Conservation (phyloP, 2,113 vertebrate genomes). For the Rynchops niger region DNA sequence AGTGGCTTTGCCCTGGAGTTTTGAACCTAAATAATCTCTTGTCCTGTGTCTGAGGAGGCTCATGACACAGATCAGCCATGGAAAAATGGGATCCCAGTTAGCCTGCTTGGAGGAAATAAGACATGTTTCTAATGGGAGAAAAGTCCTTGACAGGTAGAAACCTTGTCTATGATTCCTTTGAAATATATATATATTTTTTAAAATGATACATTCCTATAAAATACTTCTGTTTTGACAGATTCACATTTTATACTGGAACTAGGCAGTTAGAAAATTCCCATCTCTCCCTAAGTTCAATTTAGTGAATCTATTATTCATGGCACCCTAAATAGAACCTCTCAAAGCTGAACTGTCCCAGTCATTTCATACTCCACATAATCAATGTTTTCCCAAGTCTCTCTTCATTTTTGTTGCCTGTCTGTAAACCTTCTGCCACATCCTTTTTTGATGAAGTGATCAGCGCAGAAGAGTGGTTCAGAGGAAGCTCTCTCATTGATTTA, state of each 20-base stretch:
- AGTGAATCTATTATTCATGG: slow-evolving; percentile 5
- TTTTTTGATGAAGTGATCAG: slow-evolving; percentile 22
- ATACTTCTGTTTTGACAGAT: background rate
- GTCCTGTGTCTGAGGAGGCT: background rate
- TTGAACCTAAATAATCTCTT: background rate
- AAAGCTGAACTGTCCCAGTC: background rate
- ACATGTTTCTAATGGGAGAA: background rate
- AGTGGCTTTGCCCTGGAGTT: background rate
- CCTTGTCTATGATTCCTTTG: background rate
- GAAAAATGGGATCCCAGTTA: background rate
- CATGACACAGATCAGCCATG: background rate
- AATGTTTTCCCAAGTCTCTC: background rate
- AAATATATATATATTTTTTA: background rate
- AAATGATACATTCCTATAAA: background rate
- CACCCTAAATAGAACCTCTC: background rate
- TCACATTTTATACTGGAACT: background rate
- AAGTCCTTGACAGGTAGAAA: background rate
- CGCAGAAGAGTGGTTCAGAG: background rate
- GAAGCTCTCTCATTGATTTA: slow-evolving; percentile 20
- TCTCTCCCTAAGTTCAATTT: background rate
- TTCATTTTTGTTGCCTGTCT: background rate
- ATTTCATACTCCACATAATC: background rate
- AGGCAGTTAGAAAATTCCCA: background rate
- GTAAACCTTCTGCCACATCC: background rate
- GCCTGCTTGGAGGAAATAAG: background rate